Conservation (phyloP, 1,140 invertebrate genomes). For the Hormaphis cornu region DNA sequence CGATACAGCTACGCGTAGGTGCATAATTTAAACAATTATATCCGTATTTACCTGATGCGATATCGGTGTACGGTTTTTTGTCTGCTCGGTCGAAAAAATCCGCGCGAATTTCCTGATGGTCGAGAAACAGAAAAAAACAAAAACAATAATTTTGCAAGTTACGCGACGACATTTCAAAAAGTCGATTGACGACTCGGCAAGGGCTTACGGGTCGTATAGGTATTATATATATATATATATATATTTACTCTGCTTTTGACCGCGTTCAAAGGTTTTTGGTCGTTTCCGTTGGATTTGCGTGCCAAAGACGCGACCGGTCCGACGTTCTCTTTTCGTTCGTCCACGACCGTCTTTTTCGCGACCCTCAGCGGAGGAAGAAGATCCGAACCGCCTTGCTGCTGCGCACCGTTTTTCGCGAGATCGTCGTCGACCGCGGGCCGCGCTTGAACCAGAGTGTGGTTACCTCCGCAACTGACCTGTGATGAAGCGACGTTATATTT, state of each 20-base stretch:
- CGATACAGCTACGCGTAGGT: too few relatives aligned
- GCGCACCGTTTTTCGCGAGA: not conserved
- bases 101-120: not conserved
- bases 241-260: not conserved
- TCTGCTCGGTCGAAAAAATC: not conserved
- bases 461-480: conserved; percentile 14
- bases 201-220: too few relatives aligned
- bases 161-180: too few relatives aligned
- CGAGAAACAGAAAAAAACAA: too few relatives aligned
- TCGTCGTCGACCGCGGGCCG: not conserved
- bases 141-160: too few relatives aligned
- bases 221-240: not conserved
- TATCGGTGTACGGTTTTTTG: not conserved
- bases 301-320: not conserved
- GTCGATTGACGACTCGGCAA: too few relatives aligned
- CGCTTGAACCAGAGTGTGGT: conserved; percentile 8
- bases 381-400: not conserved
- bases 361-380: not conserved
- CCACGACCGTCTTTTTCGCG: not conserved
- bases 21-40: not conserved
- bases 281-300: not conserved
- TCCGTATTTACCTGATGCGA: not conserved
- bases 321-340: not conserved
- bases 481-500: too few relatives aligned
- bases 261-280: not conserved